Conservation (phyloP, 2,888 invertebrate species). For the Formica aserva region DNA sequence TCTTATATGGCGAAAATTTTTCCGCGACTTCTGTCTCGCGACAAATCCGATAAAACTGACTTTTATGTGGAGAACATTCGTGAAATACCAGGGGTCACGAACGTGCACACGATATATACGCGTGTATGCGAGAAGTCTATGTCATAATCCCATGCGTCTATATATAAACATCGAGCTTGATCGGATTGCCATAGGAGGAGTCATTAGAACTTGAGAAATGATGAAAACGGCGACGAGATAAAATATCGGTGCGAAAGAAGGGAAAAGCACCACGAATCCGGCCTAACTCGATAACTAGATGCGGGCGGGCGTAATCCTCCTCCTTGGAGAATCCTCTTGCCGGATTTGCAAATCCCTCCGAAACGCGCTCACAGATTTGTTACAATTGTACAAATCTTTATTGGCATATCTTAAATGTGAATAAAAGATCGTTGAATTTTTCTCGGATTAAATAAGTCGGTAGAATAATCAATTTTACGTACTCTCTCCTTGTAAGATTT, state of each 20-base stretch:
- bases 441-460: background rate
- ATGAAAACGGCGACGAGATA: constrained; percentile 63
- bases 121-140: constrained; percentile 26
- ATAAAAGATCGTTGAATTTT: background rate
- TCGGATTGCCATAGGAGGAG: constrained; percentile 55
- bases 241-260: constrained; percentile 62
- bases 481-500: background rate
- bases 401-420: background rate
- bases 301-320: constrained; percentile 74
- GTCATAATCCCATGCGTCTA: background rate
- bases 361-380: constrained; percentile 29
- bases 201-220: constrained; percentile 69
- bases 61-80: constrained; percentile 33
- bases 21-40: constrained; percentile 44
- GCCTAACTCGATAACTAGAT: constrained; percentile 67
- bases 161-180: constrained; percentile 52
- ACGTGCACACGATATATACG: constrained; percentile 3
- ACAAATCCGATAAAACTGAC: constrained; percentile 54
- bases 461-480: background rate
- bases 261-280: constrained; percentile 24
- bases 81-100: background rate
- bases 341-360: constrained; percentile 42
- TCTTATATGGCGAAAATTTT: constrained; percentile 35
- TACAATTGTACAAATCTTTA: constrained; percentile 45
- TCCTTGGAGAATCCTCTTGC: constrained; percentile 10